Evolutionary conservation across 2,888 invertebrate genomes (phyloP).

Genomic region (Mythimna ferrago): DNA sequence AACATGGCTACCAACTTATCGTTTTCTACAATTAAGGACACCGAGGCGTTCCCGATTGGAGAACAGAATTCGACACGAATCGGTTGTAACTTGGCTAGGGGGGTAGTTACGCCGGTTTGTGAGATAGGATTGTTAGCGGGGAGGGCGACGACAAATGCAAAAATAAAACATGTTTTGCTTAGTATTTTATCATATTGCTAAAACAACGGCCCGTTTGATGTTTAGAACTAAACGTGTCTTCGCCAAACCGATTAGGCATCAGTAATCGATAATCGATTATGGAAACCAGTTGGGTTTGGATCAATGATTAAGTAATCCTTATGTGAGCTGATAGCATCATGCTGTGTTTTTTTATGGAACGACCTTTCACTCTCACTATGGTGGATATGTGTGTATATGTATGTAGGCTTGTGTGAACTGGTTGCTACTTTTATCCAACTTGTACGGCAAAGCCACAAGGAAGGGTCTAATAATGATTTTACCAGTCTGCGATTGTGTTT

Average conservation of each 20-base stretch:
- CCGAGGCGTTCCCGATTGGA: no score
- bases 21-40: not conserved
- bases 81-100: no score
- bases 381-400: no score
- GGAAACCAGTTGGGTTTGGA: not conserved
- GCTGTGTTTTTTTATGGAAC: not conserved
- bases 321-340: not conserved
- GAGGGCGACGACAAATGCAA: no score
- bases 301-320: constrained; percentile 1
- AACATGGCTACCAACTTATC: no score
- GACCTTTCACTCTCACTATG: not conserved
- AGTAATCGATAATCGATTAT: not conserved
- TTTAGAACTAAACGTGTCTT: not conserved
- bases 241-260: not conserved
- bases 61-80: no score
- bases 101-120: no score
- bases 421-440: not conserved
- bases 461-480: not conserved
- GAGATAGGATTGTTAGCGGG: no score
- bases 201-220: no score
- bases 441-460: not conserved
- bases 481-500: not conserved
- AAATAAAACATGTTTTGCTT: no score
- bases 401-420: not conserved
- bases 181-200: no score